These are phyloP conservation scores for Leiothrix lutea DNA, from an alignment of 2,113 vertebrate genomes.

Conservation along the genomic window DNA sequence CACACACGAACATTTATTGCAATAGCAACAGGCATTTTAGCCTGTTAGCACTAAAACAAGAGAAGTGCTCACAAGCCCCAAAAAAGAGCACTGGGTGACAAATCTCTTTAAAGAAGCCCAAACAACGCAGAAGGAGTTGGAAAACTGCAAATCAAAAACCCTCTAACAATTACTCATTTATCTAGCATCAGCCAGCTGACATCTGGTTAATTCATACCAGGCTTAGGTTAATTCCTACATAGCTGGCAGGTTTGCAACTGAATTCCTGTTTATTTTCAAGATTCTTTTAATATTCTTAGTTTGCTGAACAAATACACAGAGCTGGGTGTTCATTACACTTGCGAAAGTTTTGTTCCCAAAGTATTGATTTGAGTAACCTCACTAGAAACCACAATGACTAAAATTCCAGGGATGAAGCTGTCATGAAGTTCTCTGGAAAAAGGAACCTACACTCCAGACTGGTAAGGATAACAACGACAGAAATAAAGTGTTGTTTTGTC, in stretches of 20 bases:
- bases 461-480: not conserved
- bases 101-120: not conserved
- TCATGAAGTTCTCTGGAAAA: not conserved
- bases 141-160: constrained; percentile 32
- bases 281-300: constrained; percentile 51
- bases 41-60: not conserved
- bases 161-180: constrained; percentile 57
- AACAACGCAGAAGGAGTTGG: not conserved
- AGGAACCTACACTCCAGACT: not conserved
- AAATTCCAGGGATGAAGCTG: not conserved
- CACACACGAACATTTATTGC: not conserved
- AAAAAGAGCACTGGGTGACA: not conserved
- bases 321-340: not conserved
- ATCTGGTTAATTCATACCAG: constrained; percentile 50
- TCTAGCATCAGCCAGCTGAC: constrained; percentile 36
- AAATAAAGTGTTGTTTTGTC: not conserved
- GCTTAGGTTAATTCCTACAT: constrained; percentile 40
- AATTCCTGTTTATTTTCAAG: constrained; percentile 51
- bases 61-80: not conserved
- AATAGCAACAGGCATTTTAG: not conserved
- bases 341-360: constrained; percentile 9
- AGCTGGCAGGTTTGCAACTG: constrained; percentile 23
- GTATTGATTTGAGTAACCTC: not conserved
- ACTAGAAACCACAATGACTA: not conserved
- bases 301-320: constrained; percentile 43